Percentiles rank a stretch among this genome's conserved stretches.
These are phyloP conservation scores for Cirrhinus molitorella DNA, from an alignment of 2,797 vertebrate genomes.

Conservation along the genomic window DNA sequence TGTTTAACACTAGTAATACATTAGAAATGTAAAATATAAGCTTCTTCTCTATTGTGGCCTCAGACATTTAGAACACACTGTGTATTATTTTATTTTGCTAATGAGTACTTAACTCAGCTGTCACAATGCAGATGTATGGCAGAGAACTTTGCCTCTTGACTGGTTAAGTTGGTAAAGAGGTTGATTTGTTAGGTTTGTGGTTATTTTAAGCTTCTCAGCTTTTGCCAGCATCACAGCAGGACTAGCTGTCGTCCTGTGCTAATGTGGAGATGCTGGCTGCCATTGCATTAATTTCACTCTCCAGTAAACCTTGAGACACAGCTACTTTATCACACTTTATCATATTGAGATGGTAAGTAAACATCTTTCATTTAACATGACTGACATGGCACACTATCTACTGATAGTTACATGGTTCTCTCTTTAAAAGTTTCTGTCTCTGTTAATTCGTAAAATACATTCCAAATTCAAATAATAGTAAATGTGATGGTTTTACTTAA, in stretches of 20 bases:
- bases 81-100: neutral
- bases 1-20: too few relatives aligned
- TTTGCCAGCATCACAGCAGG: constrained; percentile 31
- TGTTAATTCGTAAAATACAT: neutral
- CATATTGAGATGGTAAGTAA: constrained; percentile 11
- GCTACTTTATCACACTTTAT: neutral
- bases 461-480: neutral
- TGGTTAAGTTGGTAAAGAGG: constrained; percentile 11
- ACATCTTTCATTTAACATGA: constrained; percentile 9
- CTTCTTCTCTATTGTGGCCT: neutral
- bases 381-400: neutral
- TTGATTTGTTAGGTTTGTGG: neutral
- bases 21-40: too few relatives aligned
- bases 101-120: neutral
- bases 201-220: constrained; percentile 23
- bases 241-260: constrained; percentile 13
- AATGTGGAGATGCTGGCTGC: constrained; percentile 32
- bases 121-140: neutral
- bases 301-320: constrained; percentile 6
- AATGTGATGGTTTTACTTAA: neutral
- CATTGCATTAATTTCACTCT: constrained; percentile 15
- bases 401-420: too few relatives aligned
- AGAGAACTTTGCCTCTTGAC: neutral
- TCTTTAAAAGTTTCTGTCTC: too few relatives aligned
- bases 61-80: neutral